Evolutionary conservation across 2,113 vertebrate genomes (phyloP).

Genomic region (Tyrannus savana): DNA sequence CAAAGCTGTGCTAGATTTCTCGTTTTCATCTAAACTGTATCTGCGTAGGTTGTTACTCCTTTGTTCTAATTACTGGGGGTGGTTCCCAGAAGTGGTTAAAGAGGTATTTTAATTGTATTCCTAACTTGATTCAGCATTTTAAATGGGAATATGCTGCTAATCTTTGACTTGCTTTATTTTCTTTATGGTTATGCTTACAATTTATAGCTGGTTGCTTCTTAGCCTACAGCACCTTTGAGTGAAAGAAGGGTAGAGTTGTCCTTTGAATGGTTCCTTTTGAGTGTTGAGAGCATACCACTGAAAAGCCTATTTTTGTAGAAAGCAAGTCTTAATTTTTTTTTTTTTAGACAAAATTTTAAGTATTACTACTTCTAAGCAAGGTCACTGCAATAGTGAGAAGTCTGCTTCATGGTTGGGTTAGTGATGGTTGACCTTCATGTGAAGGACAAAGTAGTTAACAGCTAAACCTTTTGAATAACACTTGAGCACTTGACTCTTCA

Average conservation of each 20-base stretch:
- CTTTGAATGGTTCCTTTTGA: not conserved
- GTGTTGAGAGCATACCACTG: not conserved
- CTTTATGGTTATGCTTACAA: not conserved
- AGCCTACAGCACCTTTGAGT: not conserved
- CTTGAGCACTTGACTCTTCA: not conserved
- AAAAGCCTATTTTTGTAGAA: not conserved
- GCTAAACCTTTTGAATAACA: accelerated
- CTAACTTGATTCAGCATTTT: not conserved
- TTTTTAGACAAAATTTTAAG: too few species aligned
- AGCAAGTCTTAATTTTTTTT: not conserved
- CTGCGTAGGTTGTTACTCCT: not conserved
- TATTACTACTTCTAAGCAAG: not conserved
- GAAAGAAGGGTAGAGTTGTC: not conserved
- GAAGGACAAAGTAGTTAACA: not conserved
- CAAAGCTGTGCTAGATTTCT: not conserved
- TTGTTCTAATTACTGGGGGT: not conserved
- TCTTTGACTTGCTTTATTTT: not conserved
- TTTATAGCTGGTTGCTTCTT: not conserved
- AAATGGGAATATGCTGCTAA: not conserved
- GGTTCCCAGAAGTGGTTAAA: not conserved
- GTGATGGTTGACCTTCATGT: not conserved
- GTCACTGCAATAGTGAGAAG: not conserved
- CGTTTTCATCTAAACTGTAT: not conserved
- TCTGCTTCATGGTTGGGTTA: not conserved
- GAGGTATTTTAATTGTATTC: not conserved